Evolutionary conservation across 1,140 invertebrate species (phyloP).

Genomic region (Diprion similis): DNA sequence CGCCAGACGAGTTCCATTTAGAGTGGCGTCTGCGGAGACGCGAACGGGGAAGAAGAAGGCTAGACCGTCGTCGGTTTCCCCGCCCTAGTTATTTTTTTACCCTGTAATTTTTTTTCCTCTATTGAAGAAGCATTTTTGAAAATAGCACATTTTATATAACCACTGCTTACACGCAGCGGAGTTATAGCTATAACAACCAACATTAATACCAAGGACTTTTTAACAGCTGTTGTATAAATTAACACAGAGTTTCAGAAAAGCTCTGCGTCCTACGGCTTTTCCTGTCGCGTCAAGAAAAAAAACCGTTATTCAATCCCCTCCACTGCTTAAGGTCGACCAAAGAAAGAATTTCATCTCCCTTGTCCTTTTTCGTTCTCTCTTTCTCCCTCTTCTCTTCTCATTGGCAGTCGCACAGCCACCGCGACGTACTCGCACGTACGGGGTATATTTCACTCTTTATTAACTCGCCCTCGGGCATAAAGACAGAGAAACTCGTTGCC

Average conservation of each 20-base stretch:
- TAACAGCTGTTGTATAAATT: slow-evolving; percentile 16
- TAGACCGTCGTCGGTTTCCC: not conserved
- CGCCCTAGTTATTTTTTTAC: slow-evolving; percentile 31
- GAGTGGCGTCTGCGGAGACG: not conserved
- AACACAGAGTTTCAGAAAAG: slow-evolving; percentile 18
- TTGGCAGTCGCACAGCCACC: not conserved
- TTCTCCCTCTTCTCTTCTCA: not conserved
- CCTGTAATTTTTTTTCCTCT: slow-evolving; percentile 50
- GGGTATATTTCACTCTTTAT: too few relatives aligned
- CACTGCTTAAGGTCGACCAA: too few relatives aligned
- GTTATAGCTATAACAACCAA: slow-evolving; percentile 13
- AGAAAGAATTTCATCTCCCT: slow-evolving; percentile 11
- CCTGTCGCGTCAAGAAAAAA: not conserved
- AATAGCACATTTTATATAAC: slow-evolving; percentile 42
- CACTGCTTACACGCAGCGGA: not conserved
- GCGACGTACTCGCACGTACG: too few relatives aligned
- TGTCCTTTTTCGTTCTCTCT: slow-evolving; percentile 14
- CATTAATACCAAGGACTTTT: slow-evolving; percentile 9
- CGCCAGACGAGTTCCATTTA: slow-evolving; percentile 11
- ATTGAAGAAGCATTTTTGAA: slow-evolving; percentile 50
- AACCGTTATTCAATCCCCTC: not conserved
- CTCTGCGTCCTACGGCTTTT: too few relatives aligned
- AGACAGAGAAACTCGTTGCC: too few relatives aligned
- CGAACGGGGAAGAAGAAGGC: not conserved
- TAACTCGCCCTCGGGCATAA: too few relatives aligned